Evolutionary conservation across 2,113 vertebrate genomes (phyloP).

Genomic region (Fukomys damarensis): DNA sequence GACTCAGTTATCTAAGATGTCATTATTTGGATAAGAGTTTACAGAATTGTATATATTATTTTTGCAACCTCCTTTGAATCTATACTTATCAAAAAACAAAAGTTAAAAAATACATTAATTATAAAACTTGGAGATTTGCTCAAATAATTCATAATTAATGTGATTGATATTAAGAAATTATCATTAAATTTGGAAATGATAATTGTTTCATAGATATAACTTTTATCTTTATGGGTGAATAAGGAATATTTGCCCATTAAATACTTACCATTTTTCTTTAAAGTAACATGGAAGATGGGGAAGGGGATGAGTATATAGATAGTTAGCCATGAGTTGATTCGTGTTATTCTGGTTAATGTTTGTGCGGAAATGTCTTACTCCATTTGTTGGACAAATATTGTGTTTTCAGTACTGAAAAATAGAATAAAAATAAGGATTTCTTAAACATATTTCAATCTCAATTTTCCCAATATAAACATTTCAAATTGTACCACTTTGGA

Average conservation of each 20-base stretch:
- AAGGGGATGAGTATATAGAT: neutral
- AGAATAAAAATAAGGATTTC: neutral
- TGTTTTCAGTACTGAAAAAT: constrained; percentile 15
- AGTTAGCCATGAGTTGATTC: neutral
- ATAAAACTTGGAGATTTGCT: constrained; percentile 6
- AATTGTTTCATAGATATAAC: neutral
- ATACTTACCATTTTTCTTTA: neutral
- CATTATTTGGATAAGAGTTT: neutral
- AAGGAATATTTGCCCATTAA: neutral
- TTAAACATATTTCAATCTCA: neutral
- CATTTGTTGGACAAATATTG: neutral
- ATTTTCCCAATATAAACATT: neutral
- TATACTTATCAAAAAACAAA: neutral
- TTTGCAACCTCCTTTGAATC: neutral
- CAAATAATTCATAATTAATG: neutral
- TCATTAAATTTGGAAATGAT: neutral
- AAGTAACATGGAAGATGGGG: neutral
- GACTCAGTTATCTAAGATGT: neutral
- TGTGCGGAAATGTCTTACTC: neutral
- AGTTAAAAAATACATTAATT: neutral
- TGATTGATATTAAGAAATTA: neutral
- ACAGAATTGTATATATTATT: neutral
- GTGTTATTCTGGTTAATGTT: neutral
- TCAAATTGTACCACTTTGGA: constrained; percentile 14
- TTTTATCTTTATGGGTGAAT: constrained; percentile 14